A percentile compares a stretch with the other conserved stretches of the same genome.
phyloP scores from a whole-genome alignment of 2,797 vertebrate species.

The Tinamus major region DNA sequence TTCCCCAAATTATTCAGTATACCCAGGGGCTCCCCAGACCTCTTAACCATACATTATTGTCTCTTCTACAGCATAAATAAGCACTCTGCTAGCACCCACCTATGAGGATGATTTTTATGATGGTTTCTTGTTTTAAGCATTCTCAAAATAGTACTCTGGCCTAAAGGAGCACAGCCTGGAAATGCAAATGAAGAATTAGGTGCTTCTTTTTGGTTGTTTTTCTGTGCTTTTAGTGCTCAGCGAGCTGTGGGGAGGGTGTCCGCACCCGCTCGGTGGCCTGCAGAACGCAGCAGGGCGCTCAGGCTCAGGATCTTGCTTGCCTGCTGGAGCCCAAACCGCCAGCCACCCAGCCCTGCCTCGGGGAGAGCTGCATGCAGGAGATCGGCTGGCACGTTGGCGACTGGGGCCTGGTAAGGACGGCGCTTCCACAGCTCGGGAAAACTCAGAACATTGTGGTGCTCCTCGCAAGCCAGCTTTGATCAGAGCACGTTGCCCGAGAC shows the following conservation, averaged over 20 bases:
- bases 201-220: slow-evolving; percentile 7
- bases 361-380: slow-evolving; percentile 77
- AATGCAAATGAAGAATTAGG: neutral
- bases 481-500: neutral
- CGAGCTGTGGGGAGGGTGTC: slow-evolving; percentile 88
- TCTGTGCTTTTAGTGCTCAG: slow-evolving; percentile 86
- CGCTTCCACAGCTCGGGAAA: rapidly evolving
- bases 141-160: neutral
- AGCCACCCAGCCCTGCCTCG: slow-evolving; percentile 81
- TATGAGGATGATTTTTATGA: neutral
- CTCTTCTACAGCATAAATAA: neutral
- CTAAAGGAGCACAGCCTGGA: neutral
- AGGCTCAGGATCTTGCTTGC: slow-evolving; percentile 83
- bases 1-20: neutral
- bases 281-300: slow-evolving; percentile 76
- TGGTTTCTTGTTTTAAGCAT: neutral
- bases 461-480: neutral
- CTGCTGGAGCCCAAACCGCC: slow-evolving; percentile 78
- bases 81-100: neutral
- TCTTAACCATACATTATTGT: neutral
- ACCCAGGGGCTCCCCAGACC: neutral
- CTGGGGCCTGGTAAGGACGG: slow-evolving; percentile 90
- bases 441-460: neutral
- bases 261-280: slow-evolving; percentile 88
- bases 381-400: slow-evolving; percentile 88